Evolutionary conservation across 2,113 vertebrate species (phyloP), one percentile per base, ranked within the genome.

Genomic region (Petromus typicus): DNA sequence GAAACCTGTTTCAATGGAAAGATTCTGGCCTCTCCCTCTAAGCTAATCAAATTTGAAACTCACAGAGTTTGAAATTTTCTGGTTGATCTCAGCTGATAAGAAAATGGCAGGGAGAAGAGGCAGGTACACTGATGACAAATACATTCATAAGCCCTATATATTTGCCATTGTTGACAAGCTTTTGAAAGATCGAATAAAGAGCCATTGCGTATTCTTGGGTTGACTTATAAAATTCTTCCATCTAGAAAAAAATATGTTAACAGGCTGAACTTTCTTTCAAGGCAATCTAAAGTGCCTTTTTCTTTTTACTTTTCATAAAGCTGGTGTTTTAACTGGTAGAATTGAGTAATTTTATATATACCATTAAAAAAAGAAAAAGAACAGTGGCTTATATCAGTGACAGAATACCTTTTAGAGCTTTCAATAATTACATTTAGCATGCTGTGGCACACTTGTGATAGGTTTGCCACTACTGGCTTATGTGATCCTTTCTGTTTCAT

Each of bases 101-200:
- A 95, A 94, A 96, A 94, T 85, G 40, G 71, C 82, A 73, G 40
- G 37, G 54, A 86, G n/a, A 89, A 10, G 40, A 92, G 51, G 59
- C 71, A 96, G 64, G 59, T 80, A n/a, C 48, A 61, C 25, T 78
- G 43, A 86, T 86, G 85, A 73, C 34, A 91, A 79, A 64, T 57
- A 63, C 30, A 67, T 87, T 71, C 91, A 11, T 67, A 81, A 56
- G 37, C 86, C 91, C 64, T 89, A 89, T 32, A 30, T 67, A 45
- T 96, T 78, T 75, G 59, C 10, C 23, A 92, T 80, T 79, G 43
- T 88, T 2, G 11, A 34, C 43, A 84, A 88, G 85, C 82, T 76
- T 97, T 84, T 92, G 67, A 37, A 66, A 91, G 51, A 91, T 34
- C 61, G 75, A 71, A 86, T 86, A 75, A 96, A 94, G 76, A 90